Percentiles rank a stretch among this genome's conserved stretches.
phyloP scores from a whole-genome alignment of 2,113 vertebrate genomes.

The Sylvia atricapilla region DNA sequence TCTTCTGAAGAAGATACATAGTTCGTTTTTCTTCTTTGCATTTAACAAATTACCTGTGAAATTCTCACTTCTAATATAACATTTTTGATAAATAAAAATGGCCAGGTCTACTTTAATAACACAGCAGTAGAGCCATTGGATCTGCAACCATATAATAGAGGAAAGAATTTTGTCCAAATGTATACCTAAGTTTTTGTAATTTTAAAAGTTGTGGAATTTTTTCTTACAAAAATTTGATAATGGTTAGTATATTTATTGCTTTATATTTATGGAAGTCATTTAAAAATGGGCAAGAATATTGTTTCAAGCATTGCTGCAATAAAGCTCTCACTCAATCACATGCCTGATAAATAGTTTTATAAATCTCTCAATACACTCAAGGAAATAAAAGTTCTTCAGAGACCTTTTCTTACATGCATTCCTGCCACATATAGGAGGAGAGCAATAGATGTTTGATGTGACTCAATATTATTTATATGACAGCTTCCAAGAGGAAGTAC shows the following conservation, averaged over 20 bases:
- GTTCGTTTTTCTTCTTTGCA: neutral
- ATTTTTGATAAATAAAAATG: neutral
- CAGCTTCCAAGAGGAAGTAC: neutral
- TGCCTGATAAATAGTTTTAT: neutral
- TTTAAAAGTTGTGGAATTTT: neutral
- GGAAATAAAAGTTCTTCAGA: conserved; percentile 1
- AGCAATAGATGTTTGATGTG: neutral
- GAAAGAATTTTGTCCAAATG: neutral
- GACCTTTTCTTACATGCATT: neutral
- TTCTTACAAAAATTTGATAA: neutral
- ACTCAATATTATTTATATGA: neutral
- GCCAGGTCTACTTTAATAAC: neutral
- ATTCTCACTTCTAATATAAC: neutral
- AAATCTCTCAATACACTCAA: neutral
- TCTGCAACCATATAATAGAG: neutral
- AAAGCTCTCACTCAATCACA: neutral
- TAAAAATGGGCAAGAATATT: neutral
- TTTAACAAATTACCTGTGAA: neutral
- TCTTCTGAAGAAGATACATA: neutral
- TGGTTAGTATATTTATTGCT: neutral
- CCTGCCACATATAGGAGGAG: neutral
- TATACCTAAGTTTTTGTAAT: neutral
- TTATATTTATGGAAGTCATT: neutral
- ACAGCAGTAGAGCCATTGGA: accelerated
- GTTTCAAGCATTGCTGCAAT: neutral